Base-by-base conservation (phyloP, 2,888 invertebrate genomes). In the Myathropa florea region DNA sequence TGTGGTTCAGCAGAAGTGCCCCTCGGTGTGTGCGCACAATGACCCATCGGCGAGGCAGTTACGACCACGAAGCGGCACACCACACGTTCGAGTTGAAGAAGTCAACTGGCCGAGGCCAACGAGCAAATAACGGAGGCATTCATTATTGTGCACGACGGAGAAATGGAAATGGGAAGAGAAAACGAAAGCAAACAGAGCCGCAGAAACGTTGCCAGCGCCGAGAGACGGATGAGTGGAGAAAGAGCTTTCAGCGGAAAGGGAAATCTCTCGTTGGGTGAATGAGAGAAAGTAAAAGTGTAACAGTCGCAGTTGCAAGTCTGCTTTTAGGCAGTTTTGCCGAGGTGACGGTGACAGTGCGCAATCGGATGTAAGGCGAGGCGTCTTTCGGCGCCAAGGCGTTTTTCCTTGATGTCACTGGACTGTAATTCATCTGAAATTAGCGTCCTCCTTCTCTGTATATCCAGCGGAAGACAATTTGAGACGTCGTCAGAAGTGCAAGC, bases 321-420 rank as follows among this genome's bases (percentile, higher is more conserved):
- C 80, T 80, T 80, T 80, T 72, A 80, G 80, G 80, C 80, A 60
- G 72, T 53, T n/a, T n/a, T n/a, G n/a, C n/a, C n/a, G n/a, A n/a
- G n/a, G n/a, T n/a, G n/a, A n/a, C n/a, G n/a, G n/a, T n/a, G 33
- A 33, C 33, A 33, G 10, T 33, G n/a, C n/a, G n/a, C n/a, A n/a
- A n/a, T n/a, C n/a, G n/a, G n/a, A n/a, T n/a, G n/a, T n/a, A n/a
- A n/a, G n/a, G n/a, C n/a, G n/a, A n/a, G n/a, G n/a, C n/a, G n/a
- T n/a, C n/a, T n/a, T n/a, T n/a, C n/a, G n/a, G n/a, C n/a, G n/a
- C n/a, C n/a, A n/a, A n/a, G n/a, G n/a, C n/a, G n/a, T n/a, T n/a
- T n/a, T n/a, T n/a, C n/a, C n/a, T n/a, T n/a, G n/a, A n/a, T n/a
- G n/a, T n/a, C n/a, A n/a, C n/a, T n/a, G n/a, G n/a, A 18, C 46